Evolutionary conservation across 2,888 invertebrate genomes (phyloP).

Genomic region (Phengaris arion): DNA sequence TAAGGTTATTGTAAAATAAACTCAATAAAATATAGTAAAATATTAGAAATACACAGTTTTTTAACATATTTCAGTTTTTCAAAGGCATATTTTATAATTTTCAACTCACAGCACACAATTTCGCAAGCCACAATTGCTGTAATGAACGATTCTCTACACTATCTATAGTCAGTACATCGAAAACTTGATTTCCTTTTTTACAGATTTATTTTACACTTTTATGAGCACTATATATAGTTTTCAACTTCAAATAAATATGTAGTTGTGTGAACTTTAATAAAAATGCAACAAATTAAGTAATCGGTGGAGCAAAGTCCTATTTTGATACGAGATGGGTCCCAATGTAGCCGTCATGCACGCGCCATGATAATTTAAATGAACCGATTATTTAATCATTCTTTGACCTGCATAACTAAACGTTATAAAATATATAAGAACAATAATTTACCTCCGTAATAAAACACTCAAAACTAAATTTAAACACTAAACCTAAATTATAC

Average conservation of each 20-base stretch:
- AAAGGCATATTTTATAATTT: conserved; percentile 3
- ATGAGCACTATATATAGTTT: conserved; percentile 42
- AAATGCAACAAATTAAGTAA: conserved; percentile 52
- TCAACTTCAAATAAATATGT: conserved; percentile 44
- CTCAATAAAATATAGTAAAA: conserved; percentile 26
- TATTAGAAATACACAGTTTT: conserved; percentile 42
- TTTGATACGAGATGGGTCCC: conserved; percentile 64
- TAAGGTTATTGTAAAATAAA: conserved; percentile 64
- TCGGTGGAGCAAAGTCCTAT: conserved; percentile 62
- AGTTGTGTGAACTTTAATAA: conserved; percentile 54
- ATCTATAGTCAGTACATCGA: conserved; percentile 49
- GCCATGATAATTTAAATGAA: conserved; percentile 61
- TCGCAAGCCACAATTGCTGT: conserved; percentile 48
- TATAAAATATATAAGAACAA: conserved; percentile 35
- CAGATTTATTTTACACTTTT: conserved; percentile 43
- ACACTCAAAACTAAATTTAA: conserved; percentile 42
- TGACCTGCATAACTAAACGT: conserved; percentile 35
- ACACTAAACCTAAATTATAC: conserved; percentile 43
- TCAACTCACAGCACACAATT: conserved; percentile 38
- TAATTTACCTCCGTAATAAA: conserved; percentile 44
- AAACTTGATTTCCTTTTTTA: conserved; percentile 72
- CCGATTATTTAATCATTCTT: conserved; percentile 41
- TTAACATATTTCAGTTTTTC: neutral
- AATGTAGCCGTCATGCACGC: conserved; percentile 63
- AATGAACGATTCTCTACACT: conserved; percentile 50